A percentile compares a stretch with the other conserved stretches of the same genome.
Conservation (phyloP, 2,797 vertebrate species). For the Argentina silus region DNA sequence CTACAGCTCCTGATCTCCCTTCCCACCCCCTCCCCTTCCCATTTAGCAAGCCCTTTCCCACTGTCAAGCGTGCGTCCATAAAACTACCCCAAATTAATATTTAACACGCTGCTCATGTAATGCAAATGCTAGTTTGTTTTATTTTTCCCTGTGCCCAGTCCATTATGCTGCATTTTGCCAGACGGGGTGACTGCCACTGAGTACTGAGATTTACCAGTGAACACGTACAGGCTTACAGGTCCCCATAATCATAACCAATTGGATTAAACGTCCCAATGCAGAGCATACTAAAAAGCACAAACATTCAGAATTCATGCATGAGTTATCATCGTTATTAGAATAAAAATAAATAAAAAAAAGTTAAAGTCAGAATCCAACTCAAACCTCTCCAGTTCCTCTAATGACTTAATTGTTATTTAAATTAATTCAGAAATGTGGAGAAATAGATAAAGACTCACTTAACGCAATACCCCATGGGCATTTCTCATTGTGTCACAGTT, state of each 20-base stretch:
- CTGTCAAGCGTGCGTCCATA: slow-evolving; percentile 57
- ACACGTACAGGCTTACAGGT: not conserved
- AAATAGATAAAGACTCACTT: slow-evolving; percentile 16
- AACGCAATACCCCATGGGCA: no score
- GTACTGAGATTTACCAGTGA: not conserved
- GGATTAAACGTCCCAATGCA: slow-evolving; percentile 22
- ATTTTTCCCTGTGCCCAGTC: slow-evolving; percentile 58
- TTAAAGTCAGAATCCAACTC: not conserved
- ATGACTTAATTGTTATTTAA: slow-evolving; percentile 47
- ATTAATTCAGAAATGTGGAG: slow-evolving; percentile 24
- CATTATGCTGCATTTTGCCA: slow-evolving; percentile 50
- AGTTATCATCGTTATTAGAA: slow-evolving; percentile 27
- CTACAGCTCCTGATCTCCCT: slow-evolving; percentile 38
- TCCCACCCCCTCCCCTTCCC: slow-evolving; percentile 20
- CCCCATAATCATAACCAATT: not conserved
- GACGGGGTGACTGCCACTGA: slow-evolving; percentile 3
- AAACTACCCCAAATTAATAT: slow-evolving; percentile 67
- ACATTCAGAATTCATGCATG: slow-evolving; percentile 42
- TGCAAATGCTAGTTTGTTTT: slow-evolving; percentile 70
- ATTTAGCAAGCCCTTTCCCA: not conserved
- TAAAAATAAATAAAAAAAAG: not conserved
- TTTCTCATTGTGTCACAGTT: no score
- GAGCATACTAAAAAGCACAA: slow-evolving; percentile 12
- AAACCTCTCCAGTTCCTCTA: slow-evolving; percentile 3
- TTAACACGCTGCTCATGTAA: slow-evolving; percentile 69